Conservation (phyloP, 2,113 vertebrate species). For the Oncorhynchus keta region DNA sequence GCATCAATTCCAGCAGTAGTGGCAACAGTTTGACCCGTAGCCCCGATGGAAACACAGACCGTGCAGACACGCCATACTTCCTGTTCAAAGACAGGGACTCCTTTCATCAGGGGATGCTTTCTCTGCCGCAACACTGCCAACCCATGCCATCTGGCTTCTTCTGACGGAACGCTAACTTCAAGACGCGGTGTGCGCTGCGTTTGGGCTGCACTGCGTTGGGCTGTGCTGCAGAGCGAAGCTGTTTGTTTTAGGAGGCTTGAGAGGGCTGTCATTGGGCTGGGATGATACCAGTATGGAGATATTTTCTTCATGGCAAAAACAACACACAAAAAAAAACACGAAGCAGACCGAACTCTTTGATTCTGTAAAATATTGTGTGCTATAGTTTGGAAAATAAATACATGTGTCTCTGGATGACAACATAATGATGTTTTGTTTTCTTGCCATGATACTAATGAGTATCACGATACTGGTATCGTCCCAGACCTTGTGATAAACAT, state of each 20-base stretch:
- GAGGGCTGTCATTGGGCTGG: slow-evolving; percentile 45
- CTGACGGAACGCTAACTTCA: slow-evolving; percentile 63
- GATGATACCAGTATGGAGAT: too few species aligned
- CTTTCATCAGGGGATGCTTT: slow-evolving; percentile 73
- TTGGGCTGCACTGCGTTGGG: slow-evolving; percentile 15
- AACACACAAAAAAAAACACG: too few species aligned
- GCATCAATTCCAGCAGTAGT: slow-evolving; percentile 67
- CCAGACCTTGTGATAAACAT: too few species aligned
- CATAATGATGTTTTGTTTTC: too few species aligned
- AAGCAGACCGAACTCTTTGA: too few species aligned
- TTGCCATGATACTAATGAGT: too few species aligned
- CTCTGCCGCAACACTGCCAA: slow-evolving; percentile 68
- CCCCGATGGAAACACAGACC: slow-evolving; percentile 66
- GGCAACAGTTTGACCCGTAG: slow-evolving; percentile 72
- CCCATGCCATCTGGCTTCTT: slow-evolving; percentile 77
- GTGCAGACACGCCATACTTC: slow-evolving; percentile 66
- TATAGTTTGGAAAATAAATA: too few species aligned
- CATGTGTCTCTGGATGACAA: too few species aligned
- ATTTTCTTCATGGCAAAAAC: too few species aligned
- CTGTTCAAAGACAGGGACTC: slow-evolving; percentile 73
- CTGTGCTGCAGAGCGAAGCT: too few species aligned
- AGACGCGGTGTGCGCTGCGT: slow-evolving; percentile 51
- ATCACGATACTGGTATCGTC: too few species aligned
- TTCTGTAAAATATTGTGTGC: too few species aligned
- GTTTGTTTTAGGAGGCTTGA: slow-evolving; percentile 60